These are phyloP conservation scores for Gallinago solitaria DNA, from an alignment of 2,797 vertebrate genomes.

Conservation along the genomic window DNA sequence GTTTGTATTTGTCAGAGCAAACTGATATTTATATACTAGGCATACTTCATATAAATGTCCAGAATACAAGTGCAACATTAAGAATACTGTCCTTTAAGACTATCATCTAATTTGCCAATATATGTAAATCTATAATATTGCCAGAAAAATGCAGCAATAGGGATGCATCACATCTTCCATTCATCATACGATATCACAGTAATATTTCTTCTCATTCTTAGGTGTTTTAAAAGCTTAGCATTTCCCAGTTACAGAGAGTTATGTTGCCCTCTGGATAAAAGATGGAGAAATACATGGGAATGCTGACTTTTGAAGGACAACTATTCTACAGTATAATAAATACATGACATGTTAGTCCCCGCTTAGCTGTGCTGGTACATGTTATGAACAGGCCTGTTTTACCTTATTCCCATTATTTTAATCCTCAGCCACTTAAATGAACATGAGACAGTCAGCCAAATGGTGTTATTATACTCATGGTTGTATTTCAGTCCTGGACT, in stretches of 20 bases:
- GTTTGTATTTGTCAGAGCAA: neutral
- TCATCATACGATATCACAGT: neutral
- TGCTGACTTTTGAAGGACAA: conserved; percentile 6
- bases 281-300: conserved; percentile 50
- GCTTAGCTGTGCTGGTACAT: neutral
- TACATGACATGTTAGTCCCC: neutral
- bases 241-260: conserved; percentile 42
- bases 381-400: neutral
- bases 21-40: neutral
- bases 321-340: neutral
- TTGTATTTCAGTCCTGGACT: neutral
- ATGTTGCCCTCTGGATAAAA: conserved; percentile 66
- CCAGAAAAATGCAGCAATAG: neutral
- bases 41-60: neutral
- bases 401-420: neutral
- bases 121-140: neutral
- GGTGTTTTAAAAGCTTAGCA: conserved; percentile 4
- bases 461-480: neutral
- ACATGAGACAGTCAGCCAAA: neutral
- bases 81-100: neutral
- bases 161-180: neutral
- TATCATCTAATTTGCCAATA: neutral
- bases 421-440: neutral
- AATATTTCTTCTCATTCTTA: neutral
- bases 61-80: neutral